Percentiles rank a stretch among this genome's conserved stretches.
Evolutionary conservation across 2,797 vertebrate genomes (phyloP).

Genomic region (Allobates femoralis): DNA sequence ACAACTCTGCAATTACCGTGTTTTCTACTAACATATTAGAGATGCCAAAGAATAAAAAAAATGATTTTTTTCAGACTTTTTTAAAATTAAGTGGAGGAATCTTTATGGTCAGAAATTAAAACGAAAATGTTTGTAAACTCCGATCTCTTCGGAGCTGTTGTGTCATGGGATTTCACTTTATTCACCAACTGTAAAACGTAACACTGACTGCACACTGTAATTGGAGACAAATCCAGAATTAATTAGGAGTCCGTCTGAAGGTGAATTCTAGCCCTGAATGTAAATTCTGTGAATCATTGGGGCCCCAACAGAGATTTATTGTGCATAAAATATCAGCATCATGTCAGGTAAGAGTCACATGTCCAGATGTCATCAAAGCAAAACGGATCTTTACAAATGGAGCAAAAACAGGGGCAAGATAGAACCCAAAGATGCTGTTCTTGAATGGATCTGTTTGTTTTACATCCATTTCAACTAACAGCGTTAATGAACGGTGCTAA

Average conservation of each 20-base stretch:
- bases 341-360: background rate
- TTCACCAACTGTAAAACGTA: constrained; percentile 44
- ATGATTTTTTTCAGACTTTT: background rate
- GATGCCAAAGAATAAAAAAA: constrained; percentile 14
- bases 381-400: too few relatives aligned
- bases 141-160: constrained; percentile 7
- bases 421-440: too few relatives aligned
- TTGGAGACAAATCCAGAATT: constrained; percentile 42
- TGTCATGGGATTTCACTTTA: constrained; percentile 42
- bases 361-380: too few relatives aligned
- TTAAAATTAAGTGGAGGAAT: constrained; percentile 28
- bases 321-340: background rate
- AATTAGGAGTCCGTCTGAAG: constrained; percentile 27
- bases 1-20: background rate
- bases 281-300: background rate
- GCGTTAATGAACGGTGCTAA: too few relatives aligned
- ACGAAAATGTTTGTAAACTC: constrained; percentile 18
- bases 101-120: constrained; percentile 35
- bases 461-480: too few relatives aligned
- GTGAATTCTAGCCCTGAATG: background rate
- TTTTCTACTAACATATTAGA: constrained; percentile 11
- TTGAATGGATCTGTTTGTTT: too few relatives aligned
- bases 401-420: too few relatives aligned
- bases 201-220: constrained; percentile 38
- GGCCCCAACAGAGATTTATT: background rate